phyloP scores from a whole-genome alignment of 2,888 invertebrate species.

The Chrysolina americana region DNA sequence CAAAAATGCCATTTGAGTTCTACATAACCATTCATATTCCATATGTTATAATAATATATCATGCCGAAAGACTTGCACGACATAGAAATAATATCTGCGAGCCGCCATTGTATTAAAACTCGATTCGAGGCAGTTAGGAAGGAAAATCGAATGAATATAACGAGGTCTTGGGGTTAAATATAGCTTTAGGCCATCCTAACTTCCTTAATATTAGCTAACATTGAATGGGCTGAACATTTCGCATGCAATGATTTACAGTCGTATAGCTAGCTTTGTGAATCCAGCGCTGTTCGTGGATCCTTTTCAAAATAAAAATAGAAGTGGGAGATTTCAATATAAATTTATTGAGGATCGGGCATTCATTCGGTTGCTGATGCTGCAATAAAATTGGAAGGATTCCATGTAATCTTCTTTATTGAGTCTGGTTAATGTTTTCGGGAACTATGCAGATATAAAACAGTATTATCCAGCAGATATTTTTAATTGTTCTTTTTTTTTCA shows the following conservation, averaged over 20 bases:
- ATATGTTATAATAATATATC: background rate
- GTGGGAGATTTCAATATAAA: constrained; percentile 27
- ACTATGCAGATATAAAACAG: constrained; percentile 8
- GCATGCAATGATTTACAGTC: constrained; percentile 56
- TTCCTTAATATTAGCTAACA: constrained; percentile 57
- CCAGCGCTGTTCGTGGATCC: constrained; percentile 24
- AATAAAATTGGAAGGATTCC: constrained; percentile 23
- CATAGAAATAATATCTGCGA: constrained; percentile 31
- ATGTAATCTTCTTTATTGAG: constrained; percentile 16
- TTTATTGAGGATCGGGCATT: constrained; percentile 25
- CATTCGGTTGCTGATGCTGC: constrained; percentile 27
- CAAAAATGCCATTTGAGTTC: background rate
- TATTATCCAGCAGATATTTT: background rate
- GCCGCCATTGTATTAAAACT: constrained; percentile 34
- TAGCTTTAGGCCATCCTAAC: constrained; percentile 40
- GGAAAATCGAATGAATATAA: constrained; percentile 45
- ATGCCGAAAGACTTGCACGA: background rate
- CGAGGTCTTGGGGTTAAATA: constrained; percentile 48
- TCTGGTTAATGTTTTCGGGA: background rate
- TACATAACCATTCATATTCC: background rate
- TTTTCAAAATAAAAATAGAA: constrained; percentile 23
- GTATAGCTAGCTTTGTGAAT: constrained; percentile 42
- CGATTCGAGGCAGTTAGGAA: constrained; percentile 31
- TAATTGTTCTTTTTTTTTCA: too few species aligned
- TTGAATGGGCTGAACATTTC: constrained; percentile 57